Conservation (phyloP, 2,888 invertebrate species). For the Cryptocheilus praepositus region DNA sequence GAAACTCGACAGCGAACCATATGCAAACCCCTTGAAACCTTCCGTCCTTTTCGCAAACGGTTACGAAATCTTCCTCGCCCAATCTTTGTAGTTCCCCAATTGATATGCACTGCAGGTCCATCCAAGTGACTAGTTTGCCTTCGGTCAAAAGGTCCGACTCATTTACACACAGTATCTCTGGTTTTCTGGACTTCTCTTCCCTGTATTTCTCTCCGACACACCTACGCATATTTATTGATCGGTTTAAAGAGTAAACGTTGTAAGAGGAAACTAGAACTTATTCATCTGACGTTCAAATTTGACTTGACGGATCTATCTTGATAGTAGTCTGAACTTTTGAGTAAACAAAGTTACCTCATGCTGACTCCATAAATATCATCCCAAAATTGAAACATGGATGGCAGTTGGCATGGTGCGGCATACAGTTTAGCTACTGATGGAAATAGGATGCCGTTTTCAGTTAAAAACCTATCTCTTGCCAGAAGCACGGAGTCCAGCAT, state of each 20-base stretch:
- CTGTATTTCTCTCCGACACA: constrained; percentile 81
- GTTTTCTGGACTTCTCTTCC: constrained; percentile 79
- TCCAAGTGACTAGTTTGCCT: constrained; percentile 81
- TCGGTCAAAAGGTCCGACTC: constrained; percentile 80
- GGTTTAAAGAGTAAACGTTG: constrained; percentile 17
- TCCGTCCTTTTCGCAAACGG: constrained; percentile 76
- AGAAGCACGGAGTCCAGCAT: constrained; percentile 93
- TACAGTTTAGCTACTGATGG: constrained; percentile 85
- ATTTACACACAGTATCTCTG: constrained; percentile 79
- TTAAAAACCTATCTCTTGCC: constrained; percentile 89
- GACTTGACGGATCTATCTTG: no score
- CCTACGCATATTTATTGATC: constrained; percentile 37
- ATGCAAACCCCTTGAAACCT: constrained; percentile 85
- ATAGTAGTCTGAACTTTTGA: no score
- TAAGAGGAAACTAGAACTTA: constrained; percentile 1
- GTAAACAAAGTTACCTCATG: constrained; percentile 81
- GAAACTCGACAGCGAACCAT: constrained; percentile 89
- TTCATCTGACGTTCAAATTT: no score
- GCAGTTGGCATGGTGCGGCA: constrained; percentile 79
- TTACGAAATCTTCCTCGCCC: constrained; percentile 78
- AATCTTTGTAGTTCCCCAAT: constrained; percentile 79
- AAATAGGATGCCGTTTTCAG: constrained; percentile 83
- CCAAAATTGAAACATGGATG: constrained; percentile 85
- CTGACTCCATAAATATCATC: constrained; percentile 86
- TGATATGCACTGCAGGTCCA: constrained; percentile 81